Evolutionary conservation across 2,888 invertebrate genomes (phyloP), one percentile per base, ranked within the genome.

Genomic region (Ypsolopha scabrella): DNA sequence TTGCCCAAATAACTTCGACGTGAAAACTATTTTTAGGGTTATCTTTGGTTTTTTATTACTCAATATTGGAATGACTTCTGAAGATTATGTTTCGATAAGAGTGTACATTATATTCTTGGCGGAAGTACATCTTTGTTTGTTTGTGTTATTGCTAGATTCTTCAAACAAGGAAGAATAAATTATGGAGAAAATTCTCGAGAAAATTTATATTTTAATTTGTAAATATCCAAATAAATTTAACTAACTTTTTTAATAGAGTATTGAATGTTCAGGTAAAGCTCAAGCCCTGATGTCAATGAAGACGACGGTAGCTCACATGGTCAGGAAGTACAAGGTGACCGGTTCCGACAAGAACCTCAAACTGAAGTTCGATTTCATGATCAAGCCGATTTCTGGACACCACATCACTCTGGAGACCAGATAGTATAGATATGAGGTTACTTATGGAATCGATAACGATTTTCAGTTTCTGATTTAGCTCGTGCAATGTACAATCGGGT

Each of bases 211-310:
- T n/a, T 39, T n/a, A n/a, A 39, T 39, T n/a, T 39, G 6, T 39
- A 6, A 3, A 6, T 39, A 39, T 3, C 9, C n/a, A n/a, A n/a
- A n/a, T 39, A 39, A n/a, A 39, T 6, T n/a, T 39, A 3, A n/a
- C 9, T 39, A 6, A n/a, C 9, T 39, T n/a, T 39, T n/a, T n/a
- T 39, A 39, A n/a, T n/a, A n/a, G 11, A n/a, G 2, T 39, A 3
- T 39, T n/a, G 9, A 39, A n/a, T n/a, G 9, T n/a, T 39, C 49
- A 49, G 49, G 49, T 41, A 39, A 41, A 33, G n/a, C 39, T 14
- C 41, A 49, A 14, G 49, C 49, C 24, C 14, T 49, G 49, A 49
- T 49, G 49, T 41, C 39, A 6, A 33, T 49, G 39, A 49, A 49
- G 34, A 49, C 49, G 6, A 49, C 49, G 11, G 33, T 49, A 7